Base-by-base conservation (phyloP, 2,113 vertebrate genomes). In the Brachyhypopomus gauderio region DNA sequence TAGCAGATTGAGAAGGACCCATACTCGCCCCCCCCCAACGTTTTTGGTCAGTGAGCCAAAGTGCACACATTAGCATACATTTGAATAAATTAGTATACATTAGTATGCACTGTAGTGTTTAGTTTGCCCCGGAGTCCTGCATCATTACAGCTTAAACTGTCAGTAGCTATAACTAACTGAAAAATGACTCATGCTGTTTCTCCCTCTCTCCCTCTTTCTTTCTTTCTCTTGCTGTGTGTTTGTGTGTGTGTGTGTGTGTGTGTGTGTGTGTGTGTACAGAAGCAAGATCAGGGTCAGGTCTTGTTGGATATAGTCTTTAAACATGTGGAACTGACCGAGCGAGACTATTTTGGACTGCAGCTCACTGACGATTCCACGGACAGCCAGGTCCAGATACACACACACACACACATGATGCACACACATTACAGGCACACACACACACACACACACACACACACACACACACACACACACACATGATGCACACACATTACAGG, bases 281-380 rank as follows among this genome's bases (percentile, higher is more conserved):
- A 99, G 92, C 95, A 97, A 77, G 93, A 98, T 90, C 95, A 95
- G 84, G 97, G 98, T 76, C 97, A 96, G 92, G 90, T 96, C 91
- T 90, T 99, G 5, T 92, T 99, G 94, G 97, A 98, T 81, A 85
- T 92, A 89, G 96, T 98, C 86, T 99, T 97, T 92, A 97, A 94
- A 87, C 96, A 98, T 92, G 95, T 99, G 76, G 97, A 98, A 94
- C 94, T 99, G 93, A 99, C 98, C 1, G 98, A 99, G 89, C 94
- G 93, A 87, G 98, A 99, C 92, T 99, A 99, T 91, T 99, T 99
- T 89, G 97, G 98, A 91, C 96, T 99, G 89, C 97, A 97, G 91
- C 91, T 99, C 91, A 91, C 95, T 83, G 97, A 99, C 75, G 97
- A 99, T 90, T 93, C 96, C 82, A 93, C 94, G 86, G 97, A 98